Percentiles rank a stretch among this genome's conserved stretches.
Conservation (phyloP, 2,888 invertebrate species). For the Morinoia aosen region DNA sequence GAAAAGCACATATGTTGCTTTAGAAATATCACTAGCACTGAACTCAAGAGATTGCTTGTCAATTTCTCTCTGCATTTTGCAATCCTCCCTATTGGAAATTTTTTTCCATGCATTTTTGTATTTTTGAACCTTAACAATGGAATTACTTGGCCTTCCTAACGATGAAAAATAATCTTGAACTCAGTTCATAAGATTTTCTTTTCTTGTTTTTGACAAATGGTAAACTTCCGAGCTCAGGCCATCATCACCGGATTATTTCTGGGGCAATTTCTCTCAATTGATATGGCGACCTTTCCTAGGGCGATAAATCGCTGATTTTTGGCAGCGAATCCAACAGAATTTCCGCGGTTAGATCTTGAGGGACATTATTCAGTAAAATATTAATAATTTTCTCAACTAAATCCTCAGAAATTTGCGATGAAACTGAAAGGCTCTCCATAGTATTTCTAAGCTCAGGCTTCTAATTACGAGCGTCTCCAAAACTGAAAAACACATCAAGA, state of each 20-base stretch:
- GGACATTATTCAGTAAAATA: not conserved
- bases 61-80: not conserved
- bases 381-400: not conserved
- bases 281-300: not conserved
- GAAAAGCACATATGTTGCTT: not conserved
- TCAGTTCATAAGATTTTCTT: not conserved
- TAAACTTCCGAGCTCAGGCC: not conserved
- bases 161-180: not conserved
- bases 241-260: not conserved
- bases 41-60: too few relatives aligned
- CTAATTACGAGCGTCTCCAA: not conserved
- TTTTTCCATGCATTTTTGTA: too few relatives aligned
- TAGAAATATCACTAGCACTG: not conserved
- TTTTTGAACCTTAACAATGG: too few relatives aligned
- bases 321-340: not conserved
- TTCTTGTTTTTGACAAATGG: not conserved
- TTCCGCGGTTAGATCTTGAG: not conserved
- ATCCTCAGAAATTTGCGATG: not conserved
- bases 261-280: not conserved
- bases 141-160: not conserved
- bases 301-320: too few relatives aligned
- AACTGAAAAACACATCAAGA: not conserved
- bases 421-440: not conserved
- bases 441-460: not conserved
- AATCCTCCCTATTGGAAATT: not conserved